Conservation (phyloP, 1,140 invertebrate genomes). For the Eueides isabella region DNA sequence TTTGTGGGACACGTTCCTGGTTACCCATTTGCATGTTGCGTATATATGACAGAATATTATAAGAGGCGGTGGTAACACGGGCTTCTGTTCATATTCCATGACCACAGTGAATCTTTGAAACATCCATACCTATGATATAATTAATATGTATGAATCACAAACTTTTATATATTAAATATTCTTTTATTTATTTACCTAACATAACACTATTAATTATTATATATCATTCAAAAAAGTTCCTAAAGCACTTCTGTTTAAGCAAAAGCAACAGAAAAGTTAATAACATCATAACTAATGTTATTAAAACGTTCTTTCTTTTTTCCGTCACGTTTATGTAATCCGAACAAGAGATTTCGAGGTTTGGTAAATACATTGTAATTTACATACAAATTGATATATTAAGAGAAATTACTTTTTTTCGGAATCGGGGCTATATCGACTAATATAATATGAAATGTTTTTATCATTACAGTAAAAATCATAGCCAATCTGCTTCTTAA, state of each 20-base stretch:
- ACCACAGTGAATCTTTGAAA: slow-evolving; percentile 99
- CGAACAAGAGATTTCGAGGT: slow-evolving; percentile 28
- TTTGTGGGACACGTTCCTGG: slow-evolving; percentile 88
- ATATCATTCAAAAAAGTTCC: too few relatives aligned
- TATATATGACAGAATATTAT: slow-evolving; percentile 96
- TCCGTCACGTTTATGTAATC: slow-evolving; percentile 32
- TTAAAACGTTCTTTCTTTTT: too few relatives aligned
- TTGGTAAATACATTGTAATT: slow-evolving; percentile 24
- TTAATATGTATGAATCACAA: not conserved
- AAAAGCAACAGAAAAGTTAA: too few relatives aligned
- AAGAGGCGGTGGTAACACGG: slow-evolving; percentile 96
- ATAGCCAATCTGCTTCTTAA: not conserved
- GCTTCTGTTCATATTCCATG: slow-evolving; percentile 99
- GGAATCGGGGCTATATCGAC: not conserved
- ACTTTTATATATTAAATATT: not conserved
- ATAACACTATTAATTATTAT: too few relatives aligned
- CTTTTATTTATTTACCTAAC: too few relatives aligned
- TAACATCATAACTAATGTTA: too few relatives aligned
- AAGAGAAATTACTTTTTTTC: not conserved
- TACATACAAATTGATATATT: slow-evolving; percentile 34
- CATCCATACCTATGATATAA: slow-evolving; percentile 88
- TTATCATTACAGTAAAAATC: not conserved
- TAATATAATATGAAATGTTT: not conserved
- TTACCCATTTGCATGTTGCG: slow-evolving; percentile 92
- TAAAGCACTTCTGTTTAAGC: too few relatives aligned